Base-by-base conservation (phyloP, 2,113 vertebrate genomes). In the Ancistrus triradiatus region DNA sequence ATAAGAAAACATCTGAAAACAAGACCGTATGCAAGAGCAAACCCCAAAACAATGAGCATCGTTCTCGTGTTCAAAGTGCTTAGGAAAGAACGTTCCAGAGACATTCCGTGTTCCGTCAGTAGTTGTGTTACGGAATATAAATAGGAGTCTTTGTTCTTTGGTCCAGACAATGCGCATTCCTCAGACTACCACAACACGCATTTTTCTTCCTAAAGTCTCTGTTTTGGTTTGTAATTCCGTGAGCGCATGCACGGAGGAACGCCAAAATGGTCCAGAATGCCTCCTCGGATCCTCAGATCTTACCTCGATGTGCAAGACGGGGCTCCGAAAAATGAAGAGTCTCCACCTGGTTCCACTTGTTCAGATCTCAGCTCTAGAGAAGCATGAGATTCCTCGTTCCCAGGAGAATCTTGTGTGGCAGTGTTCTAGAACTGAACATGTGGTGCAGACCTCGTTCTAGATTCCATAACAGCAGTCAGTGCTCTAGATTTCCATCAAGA, bases 41-140 rank as follows among this genome's bases (percentile, higher is more conserved):
- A 2, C 46, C 13, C 14, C 19, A 6, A 11, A 62, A 52, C 47
- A 21, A 62, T 70, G 53, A 50, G 59, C 55, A 59, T 1, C 58
- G 62, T 70, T 76, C 72, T 75, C 51, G 58, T 66, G 63, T 81
- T 78, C 80, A 84, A 87, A 87, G 85, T 88, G 86, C 85, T 85
- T 85, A 76, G 77, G 74, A 77, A 47, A 74, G 73, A 73, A 78
- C 70, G 75, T 69, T 73, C 47, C 38, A 56, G 60, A 68, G 55
- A 76, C 69, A 31, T 67, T 72, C 37, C 53, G 61, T 47, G 43
- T 15, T 19, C 44, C 28, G 51, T 37, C 55, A 57, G 59, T 75
- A 84, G 81, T 81, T 74, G 78, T 78, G 76, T 80, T 78, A 24
- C 72, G 74, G 65, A 57, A 78, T 75, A 82, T 86, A 87, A 86